Conservation (phyloP, 2,888 invertebrate genomes). For the Aelia acuminata region DNA sequence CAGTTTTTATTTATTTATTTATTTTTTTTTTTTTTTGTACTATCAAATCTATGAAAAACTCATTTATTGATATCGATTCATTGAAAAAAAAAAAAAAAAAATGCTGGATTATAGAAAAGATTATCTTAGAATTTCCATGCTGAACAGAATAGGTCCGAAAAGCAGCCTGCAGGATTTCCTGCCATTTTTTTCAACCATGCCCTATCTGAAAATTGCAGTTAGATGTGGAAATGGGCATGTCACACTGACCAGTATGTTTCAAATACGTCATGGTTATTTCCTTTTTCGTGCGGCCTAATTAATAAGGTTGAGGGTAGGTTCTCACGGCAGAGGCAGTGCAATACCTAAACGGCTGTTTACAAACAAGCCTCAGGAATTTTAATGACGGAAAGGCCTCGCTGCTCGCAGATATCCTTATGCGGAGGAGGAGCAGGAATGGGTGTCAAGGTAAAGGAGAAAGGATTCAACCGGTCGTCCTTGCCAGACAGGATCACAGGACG, state of each 20-base stretch:
- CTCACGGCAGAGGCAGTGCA: neutral
- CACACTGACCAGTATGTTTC: neutral
- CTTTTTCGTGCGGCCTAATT: neutral
- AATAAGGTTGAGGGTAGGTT: neutral
- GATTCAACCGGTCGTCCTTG: slow-evolving; percentile 46
- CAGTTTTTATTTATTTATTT: too few relatives aligned
- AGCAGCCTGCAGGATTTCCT: neutral
- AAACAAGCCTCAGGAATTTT: neutral
- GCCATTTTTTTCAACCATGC: neutral
- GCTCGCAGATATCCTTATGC: slow-evolving; percentile 16
- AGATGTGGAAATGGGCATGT: neutral
- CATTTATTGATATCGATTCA: too few relatives aligned
- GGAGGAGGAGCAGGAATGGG: neutral
- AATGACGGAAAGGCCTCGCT: neutral
- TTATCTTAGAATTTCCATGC: too few relatives aligned
- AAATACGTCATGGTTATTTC: neutral
- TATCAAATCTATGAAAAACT: too few relatives aligned
- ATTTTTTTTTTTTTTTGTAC: too few relatives aligned
- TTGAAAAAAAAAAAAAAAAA: too few relatives aligned
- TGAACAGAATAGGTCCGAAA: neutral
- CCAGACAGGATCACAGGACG: neutral
- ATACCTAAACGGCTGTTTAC: slow-evolving; percentile 21
- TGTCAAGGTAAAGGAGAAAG: slow-evolving; percentile 31
- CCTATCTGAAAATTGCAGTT: too few relatives aligned
- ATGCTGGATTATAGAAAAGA: too few relatives aligned